Conservation (phyloP, 2,113 vertebrate genomes). For the Onychostruthus taczanowskii region DNA sequence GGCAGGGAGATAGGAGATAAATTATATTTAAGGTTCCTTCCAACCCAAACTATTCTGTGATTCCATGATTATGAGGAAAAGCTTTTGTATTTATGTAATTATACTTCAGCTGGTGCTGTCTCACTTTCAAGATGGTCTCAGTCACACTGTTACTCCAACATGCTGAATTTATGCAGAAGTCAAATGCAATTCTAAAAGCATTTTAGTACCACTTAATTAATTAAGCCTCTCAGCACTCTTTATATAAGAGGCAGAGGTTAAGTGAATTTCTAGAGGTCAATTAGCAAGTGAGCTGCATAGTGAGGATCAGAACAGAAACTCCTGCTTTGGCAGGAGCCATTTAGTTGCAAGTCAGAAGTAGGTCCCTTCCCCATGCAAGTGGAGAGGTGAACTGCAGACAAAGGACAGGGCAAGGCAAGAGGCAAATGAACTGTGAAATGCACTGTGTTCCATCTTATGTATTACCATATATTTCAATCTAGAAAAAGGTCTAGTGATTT, state of each 20-base stretch:
- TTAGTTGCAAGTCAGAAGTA: background rate
- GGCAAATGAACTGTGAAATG: background rate
- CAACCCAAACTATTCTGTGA: background rate
- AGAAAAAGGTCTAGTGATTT: background rate
- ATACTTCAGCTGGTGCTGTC: background rate
- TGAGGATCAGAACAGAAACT: background rate
- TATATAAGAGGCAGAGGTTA: background rate
- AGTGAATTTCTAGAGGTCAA: slow-evolving; percentile 19
- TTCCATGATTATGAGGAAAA: background rate
- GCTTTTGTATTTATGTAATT: background rate
- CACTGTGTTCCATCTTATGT: background rate
- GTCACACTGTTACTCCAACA: background rate
- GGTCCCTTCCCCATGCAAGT: background rate
- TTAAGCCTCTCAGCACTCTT: background rate
- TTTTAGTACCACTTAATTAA: slow-evolving; percentile 25
- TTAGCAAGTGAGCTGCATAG: background rate
- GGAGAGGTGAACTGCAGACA: background rate
- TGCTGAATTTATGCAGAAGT: background rate
- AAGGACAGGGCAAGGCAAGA: background rate
- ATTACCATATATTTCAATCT: background rate
- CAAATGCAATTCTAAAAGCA: background rate
- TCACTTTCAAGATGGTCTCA: background rate
- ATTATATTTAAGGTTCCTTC: background rate
- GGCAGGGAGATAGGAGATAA: background rate
- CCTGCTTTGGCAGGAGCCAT: background rate